A percentile compares a stretch with the other conserved stretches of the same genome.
These are phyloP conservation scores for Monomorium pharaonis DNA, from an alignment of 1,140 invertebrate genomes.

Conservation along the genomic window DNA sequence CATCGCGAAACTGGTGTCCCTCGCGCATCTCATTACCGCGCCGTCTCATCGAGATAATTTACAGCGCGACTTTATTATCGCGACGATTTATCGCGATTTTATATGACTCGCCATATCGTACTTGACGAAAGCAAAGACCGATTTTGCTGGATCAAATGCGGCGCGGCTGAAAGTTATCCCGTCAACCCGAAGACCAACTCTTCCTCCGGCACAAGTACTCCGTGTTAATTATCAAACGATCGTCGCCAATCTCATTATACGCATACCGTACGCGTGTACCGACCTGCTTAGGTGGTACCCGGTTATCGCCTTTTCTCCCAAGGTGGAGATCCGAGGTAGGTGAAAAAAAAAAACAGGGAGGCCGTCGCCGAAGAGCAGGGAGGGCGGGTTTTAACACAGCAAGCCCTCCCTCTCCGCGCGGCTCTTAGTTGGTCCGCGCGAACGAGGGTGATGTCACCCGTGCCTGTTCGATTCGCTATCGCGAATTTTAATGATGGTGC, in stretches of 20 bases:
- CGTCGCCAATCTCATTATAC: conserved; percentile 82
- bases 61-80: conserved; percentile 57
- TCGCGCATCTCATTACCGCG: conserved; percentile 48
- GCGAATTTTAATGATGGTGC: conserved; percentile 86
- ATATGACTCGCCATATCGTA: conserved; percentile 54
- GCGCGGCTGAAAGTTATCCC: conserved; percentile 26
- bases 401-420: conserved; percentile 79
- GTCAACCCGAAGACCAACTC: neutral
- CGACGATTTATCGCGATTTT: conserved; percentile 68
- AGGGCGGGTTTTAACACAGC: conserved; percentile 72
- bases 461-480: conserved; percentile 85
- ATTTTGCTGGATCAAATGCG: conserved; percentile 70
- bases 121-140: conserved; percentile 71
- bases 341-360: conserved; percentile 23
- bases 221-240: conserved; percentile 81
- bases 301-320: conserved; percentile 24
- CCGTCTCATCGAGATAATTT: conserved; percentile 64
- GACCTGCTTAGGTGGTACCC: conserved; percentile 35
- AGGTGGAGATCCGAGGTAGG: conserved; percentile 38
- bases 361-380: conserved; percentile 50
- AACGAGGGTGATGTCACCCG: conserved; percentile 84
- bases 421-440: conserved; percentile 82
- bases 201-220: conserved; percentile 67
- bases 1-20: conserved; percentile 27
- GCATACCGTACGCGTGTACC: conserved; percentile 80